Evolutionary conservation across 2,797 vertebrate species (phyloP).

Genomic region (Poeciliopsis gracilis): DNA sequence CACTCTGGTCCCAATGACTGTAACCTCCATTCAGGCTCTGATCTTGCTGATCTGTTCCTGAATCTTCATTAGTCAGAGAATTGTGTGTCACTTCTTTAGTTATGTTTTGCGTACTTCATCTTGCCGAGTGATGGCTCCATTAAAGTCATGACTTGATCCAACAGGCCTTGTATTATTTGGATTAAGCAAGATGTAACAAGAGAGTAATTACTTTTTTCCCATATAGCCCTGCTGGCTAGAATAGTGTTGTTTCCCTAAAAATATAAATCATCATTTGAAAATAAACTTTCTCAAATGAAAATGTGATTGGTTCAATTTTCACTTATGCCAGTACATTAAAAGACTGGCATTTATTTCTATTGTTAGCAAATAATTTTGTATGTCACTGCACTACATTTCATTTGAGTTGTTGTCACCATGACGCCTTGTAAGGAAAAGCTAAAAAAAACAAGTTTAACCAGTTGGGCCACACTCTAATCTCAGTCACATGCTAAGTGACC

Average conservation of each 20-base stretch:
- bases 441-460: conserved; percentile 47
- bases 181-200: not conserved
- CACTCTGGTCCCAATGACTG: not conserved
- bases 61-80: not conserved
- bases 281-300: not conserved
- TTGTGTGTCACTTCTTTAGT: not conserved
- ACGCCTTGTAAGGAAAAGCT: conserved; percentile 12
- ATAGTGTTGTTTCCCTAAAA: not conserved
- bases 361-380: not conserved
- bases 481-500: conserved; percentile 17
- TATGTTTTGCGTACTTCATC: not conserved
- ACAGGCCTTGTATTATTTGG: not conserved
- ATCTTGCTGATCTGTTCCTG: not conserved
- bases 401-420: conserved; percentile 12
- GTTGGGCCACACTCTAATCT: conserved; percentile 35
- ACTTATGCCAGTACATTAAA: not conserved
- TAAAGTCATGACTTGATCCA: not conserved
- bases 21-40: not conserved
- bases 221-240: not conserved
- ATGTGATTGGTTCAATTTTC: not conserved
- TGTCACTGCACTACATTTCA: not conserved
- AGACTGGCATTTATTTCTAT: not conserved
- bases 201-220: not conserved
- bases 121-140: not conserved
- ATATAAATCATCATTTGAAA: not conserved